Conservation (phyloP, 53 echinoderm and acorn worm genomes). For the Henricia sp. region DNA sequence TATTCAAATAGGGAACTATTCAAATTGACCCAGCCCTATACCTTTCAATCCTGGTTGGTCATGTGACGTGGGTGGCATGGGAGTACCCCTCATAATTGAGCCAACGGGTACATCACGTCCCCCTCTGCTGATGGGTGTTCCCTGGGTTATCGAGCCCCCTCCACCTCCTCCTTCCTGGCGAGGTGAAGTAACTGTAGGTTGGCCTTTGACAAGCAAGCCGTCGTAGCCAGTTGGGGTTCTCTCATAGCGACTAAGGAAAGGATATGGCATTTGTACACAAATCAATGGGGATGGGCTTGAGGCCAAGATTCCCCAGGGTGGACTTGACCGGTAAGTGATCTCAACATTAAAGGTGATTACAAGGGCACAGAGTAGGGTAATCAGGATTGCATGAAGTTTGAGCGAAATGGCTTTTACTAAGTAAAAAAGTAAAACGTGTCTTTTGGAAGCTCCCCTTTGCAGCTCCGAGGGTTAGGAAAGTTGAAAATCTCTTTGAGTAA, state of each 20-base stretch:
- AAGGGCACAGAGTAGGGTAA: too few relatives aligned
- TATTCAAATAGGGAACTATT: neutral
- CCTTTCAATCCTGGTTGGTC: conserved; percentile 52
- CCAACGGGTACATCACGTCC: conserved; percentile 58
- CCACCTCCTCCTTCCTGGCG: conserved; percentile 62
- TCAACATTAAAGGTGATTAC: too few relatives aligned
- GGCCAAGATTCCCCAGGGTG: too few relatives aligned
- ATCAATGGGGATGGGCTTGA: too few relatives aligned
- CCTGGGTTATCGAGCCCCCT: conserved; percentile 92
- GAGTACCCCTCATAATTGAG: conserved; percentile 88
- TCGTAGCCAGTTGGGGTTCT: conserved; percentile 52
- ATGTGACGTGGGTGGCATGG: conserved; percentile 40
- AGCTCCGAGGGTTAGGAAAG: too few relatives aligned
- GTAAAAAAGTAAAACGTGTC: too few relatives aligned
- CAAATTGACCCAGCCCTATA: neutral
- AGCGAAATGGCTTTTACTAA: too few relatives aligned
- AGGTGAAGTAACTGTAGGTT: conserved; percentile 74
- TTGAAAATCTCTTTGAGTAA: too few relatives aligned
- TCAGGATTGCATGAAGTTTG: too few relatives aligned
- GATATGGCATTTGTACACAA: too few relatives aligned
- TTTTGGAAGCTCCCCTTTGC: too few relatives aligned
- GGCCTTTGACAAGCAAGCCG: conserved; percentile 65
- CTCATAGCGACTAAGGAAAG: conserved; percentile 51
- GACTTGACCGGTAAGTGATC: too few relatives aligned
- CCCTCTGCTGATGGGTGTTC: conserved; percentile 79